Percentiles rank a stretch among this genome's conserved stretches.
Conservation (phyloP, 2,113 vertebrate species). For the Hydrochoerus hydrochaeris region DNA sequence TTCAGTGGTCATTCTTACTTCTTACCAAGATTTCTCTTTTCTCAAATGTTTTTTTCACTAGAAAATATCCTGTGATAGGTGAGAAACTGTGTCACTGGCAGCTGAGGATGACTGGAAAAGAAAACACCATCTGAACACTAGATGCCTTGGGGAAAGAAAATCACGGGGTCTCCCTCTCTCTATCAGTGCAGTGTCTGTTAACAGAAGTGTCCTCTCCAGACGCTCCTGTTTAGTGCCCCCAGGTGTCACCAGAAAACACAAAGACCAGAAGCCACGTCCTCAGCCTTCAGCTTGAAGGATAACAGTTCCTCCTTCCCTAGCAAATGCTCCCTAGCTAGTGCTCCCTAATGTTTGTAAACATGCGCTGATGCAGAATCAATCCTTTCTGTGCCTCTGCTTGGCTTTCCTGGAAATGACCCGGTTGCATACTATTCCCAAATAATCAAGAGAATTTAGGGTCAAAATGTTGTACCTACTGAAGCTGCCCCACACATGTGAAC, state of each 20-base stretch:
- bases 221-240: background rate
- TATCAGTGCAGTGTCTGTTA: background rate
- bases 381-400: background rate
- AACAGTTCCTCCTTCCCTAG: background rate
- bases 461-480: background rate
- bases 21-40: constrained; percentile 16
- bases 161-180: background rate
- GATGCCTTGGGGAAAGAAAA: background rate
- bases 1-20: background rate
- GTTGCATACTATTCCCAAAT: background rate
- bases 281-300: background rate
- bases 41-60: constrained; percentile 15
- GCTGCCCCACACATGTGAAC: background rate
- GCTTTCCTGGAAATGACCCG: background rate
- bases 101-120: background rate
- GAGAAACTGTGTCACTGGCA: background rate
- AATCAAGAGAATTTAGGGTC: background rate
- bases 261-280: background rate
- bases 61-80: background rate
- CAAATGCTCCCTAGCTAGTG: background rate
- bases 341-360: background rate
- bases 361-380: background rate
- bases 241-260: background rate
- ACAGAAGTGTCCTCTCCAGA: background rate
- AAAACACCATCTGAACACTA: background rate